Percentiles rank a stretch among this genome's conserved stretches.
Conservation (phyloP, 1,140 invertebrate genomes). For the Drosophila rhopaloa region DNA sequence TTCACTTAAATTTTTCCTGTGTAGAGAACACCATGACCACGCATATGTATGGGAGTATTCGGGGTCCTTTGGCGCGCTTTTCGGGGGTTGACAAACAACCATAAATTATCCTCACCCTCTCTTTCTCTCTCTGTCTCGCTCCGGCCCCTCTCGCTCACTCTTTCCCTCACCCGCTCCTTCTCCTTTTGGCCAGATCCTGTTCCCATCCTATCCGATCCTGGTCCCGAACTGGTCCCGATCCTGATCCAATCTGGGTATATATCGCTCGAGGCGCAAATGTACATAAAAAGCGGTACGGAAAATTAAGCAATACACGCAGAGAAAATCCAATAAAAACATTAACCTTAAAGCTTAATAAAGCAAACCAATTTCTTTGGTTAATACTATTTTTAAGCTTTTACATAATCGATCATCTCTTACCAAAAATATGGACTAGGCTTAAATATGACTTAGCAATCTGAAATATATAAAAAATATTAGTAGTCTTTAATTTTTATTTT, state of each 20-base stretch:
- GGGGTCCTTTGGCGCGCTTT: constrained; percentile 33
- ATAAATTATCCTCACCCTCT: constrained; percentile 38
- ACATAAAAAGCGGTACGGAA: constrained; percentile 11
- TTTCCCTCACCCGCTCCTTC: constrained; percentile 8
- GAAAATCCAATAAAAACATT: neutral
- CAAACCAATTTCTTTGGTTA: too few relatives aligned
- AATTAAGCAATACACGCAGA: neutral
- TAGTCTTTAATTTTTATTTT: neutral
- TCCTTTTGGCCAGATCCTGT: constrained; percentile 2
- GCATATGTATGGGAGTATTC: constrained; percentile 3
- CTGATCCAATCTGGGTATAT: constrained; percentile 34
- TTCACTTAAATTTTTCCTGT: neutral
- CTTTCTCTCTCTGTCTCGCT: neutral
- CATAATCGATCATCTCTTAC: too few relatives aligned
- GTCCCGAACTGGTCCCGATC: constrained; percentile 16
- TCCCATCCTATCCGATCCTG: constrained; percentile 9
- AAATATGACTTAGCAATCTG: too few relatives aligned
- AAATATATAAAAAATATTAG: too few relatives aligned
- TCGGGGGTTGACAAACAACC: constrained; percentile 39
- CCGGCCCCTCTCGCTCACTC: neutral
- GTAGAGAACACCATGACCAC: neutral
- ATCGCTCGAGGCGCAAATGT: constrained; percentile 20
- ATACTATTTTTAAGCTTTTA: neutral
- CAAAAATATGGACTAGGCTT: too few relatives aligned
- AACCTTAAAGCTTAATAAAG: neutral